Evolutionary conservation across 1,140 invertebrate genomes (phyloP), one percentile per base, ranked within the genome.

Genomic region (Zaprionus ghesquierei): DNA sequence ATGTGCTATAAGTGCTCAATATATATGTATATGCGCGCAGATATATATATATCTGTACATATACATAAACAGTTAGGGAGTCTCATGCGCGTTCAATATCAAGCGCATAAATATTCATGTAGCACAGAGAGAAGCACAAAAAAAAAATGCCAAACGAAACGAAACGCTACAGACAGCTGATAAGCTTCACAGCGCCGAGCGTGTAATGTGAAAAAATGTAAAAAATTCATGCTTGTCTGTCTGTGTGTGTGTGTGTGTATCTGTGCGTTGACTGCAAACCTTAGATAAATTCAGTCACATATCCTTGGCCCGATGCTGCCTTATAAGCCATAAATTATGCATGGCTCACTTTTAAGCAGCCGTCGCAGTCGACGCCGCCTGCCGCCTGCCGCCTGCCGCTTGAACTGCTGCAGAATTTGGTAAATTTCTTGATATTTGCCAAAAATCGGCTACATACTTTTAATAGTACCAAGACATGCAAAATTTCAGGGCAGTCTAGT

Each of bases 321-420:
- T 76, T 69, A 71, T 70, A 79, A 74, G 79, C 82, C 72, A 87
- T 86, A 87, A 87, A 82, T 87, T 87, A 86, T 86, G 82, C 86
- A 87, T 89, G 61, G 60, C 82, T 75, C 79, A 82, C 75, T 87
- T 86, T 84, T 72, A 79, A 84, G 71, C 79, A 73, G 55, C 63
- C 44, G 62, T 27, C 56, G 33, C 31, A 38, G 25, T 18, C 44
- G 62, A 20, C 55, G 44, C 31, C 22, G 33, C 29, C 41, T n/a
- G n/a, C n/a, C n/a, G n/a, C n/a, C n/a, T n/a, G n/a, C n/a, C n/a
- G n/a, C n/a, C n/a, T n/a, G 25, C 25, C 64, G 62, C 33, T 71
- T 70, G 18, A 70, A 56, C 61, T 44, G 58, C 61, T 65, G 33
- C 53, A 53, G 9, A 51, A 59, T 71, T 61, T 71, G 62, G 44